Base-by-base conservation (phyloP, 2,888 invertebrate species). In the Antheraea yamamai region DNA sequence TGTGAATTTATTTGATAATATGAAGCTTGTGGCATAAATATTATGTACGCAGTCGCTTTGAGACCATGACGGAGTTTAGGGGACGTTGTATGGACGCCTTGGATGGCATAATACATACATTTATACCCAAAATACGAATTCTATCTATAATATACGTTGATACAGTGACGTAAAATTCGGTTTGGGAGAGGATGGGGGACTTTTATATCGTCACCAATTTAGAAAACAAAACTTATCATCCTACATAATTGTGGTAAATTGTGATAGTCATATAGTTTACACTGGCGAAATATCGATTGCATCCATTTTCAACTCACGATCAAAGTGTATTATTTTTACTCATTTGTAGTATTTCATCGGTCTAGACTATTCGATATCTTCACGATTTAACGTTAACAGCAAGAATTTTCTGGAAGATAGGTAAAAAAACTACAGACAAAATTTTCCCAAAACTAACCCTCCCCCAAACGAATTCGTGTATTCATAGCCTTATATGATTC, bases 1-100 rank as follows among this genome's bases (percentile, higher is more conserved):
- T 64, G 51, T 73, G 47, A 23, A 52, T 39, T 35, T 52, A 18
- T 20, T 6, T 70, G 20, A 70, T 68, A 26, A 66, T 68, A 73
- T 55, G 23, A 23, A 70, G 71, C n/a, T 71, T 71, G 68, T 70
- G 70, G 39, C 68, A 74, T 74, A 71, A 58, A 23, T 70, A 71
- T 52, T 66, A 66, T 66, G 16, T 30, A 66, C 16, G 26, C 64
- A 66, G 64, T 30, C 64, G 64, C 64, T 66, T 66, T 30, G 64
- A 26, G 64, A 16, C 30, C 64, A 14, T 66, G 30, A 30, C 30
- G 14, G 4, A 30, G 64, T 30, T 26, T 66, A 30, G 26, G 30
- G 26, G 20, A 30, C 26, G 26, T 26, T 4, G 30, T 30, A 66
- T 30, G 30, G 64, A 66, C 8, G 30, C 16, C 26, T 66, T 14